phyloP scores from a whole-genome alignment of 2,888 invertebrate genomes.

The Pinctada fucata region DNA sequence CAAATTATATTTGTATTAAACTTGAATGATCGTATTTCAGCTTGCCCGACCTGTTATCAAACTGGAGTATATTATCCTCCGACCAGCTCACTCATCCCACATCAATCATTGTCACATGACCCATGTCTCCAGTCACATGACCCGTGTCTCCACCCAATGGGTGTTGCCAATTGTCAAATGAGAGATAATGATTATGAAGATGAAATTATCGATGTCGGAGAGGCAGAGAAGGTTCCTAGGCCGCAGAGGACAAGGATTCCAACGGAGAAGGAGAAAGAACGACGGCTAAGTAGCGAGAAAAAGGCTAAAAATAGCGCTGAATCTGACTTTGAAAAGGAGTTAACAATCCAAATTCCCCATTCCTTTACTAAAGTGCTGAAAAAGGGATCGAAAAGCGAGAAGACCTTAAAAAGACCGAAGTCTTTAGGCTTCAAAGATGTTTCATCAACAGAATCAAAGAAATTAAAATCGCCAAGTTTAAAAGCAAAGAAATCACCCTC shows the following conservation, averaged over 20 bases:
- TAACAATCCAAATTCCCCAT: neutral
- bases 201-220: constrained; percentile 52
- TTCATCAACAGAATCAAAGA: neutral
- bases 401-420: constrained; percentile 8
- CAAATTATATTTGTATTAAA: too few species aligned
- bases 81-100: constrained; percentile 46
- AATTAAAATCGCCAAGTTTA: neutral
- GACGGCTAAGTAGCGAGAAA: neutral
- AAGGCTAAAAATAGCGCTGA: neutral
- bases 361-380: neutral
- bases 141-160: constrained; percentile 1
- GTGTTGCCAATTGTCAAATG: neutral
- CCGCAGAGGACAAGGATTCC: constrained; percentile 1
- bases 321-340: neutral
- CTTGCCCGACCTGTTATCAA: constrained; percentile 50
- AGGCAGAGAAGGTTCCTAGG: constrained; percentile 29
- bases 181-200: constrained; percentile 35
- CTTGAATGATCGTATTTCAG: constrained; percentile 34
- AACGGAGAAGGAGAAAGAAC: constrained; percentile 10
- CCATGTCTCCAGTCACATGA: constrained; percentile 21
- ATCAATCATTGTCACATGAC: constrained; percentile 42
- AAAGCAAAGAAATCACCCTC: neutral
- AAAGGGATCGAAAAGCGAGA: neutral
- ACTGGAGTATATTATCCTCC: constrained; percentile 50
- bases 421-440: neutral